Base-by-base conservation (phyloP, 23 tunicate genomes). In the Botrylloides violaceus region DNA sequence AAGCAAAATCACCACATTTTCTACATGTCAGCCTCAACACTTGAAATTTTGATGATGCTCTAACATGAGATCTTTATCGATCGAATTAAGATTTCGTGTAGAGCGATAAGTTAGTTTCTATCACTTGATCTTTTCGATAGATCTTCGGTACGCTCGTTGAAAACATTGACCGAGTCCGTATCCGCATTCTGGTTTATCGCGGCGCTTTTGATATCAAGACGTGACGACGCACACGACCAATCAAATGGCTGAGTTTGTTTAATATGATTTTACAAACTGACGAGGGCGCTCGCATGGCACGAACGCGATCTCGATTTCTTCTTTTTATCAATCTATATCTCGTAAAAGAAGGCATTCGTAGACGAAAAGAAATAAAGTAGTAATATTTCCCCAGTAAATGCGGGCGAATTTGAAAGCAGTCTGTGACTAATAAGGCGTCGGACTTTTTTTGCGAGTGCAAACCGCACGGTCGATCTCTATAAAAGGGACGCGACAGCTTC, bases 241-340 rank as follows among this genome's bases (percentile, higher is more conserved):
- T n/a, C n/a, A n/a, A n/a, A n/a, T n/a, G n/a, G n/a, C n/a, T n/a
- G n/a, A n/a, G n/a, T n/a, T n/a, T n/a, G n/a, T n/a, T n/a, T n/a
- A n/a, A n/a, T n/a, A n/a, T n/a, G 53, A 43, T 7, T 43, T 43
- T 43, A 15, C 53, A 43, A 15, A 15, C 53, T 43, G 12, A 43
- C 12, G 53, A 43, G 53, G 53, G 53, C 53, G 53, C 53, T 43
- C 53, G 53, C 53, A 43, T 15, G 53, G 53, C 53, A 43, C 53
- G 12, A 15, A 43, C 9, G 53, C 15, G n/a, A 43, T 9, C 53
- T 43, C 53, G 15, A 43, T 43, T 15, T 43, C 15, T 43, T 15
- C 53, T 43, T 43, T 43, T 43, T 7, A 43, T 43, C 9, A 43
- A 15, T 43, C 53, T 9, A 43, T 43, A 43, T 7, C 9, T 9